A percentile compares a stretch with the other conserved stretches of the same genome.
Evolutionary conservation across 2,888 invertebrate species (phyloP).

Genomic region (Orgyia antiqua): DNA sequence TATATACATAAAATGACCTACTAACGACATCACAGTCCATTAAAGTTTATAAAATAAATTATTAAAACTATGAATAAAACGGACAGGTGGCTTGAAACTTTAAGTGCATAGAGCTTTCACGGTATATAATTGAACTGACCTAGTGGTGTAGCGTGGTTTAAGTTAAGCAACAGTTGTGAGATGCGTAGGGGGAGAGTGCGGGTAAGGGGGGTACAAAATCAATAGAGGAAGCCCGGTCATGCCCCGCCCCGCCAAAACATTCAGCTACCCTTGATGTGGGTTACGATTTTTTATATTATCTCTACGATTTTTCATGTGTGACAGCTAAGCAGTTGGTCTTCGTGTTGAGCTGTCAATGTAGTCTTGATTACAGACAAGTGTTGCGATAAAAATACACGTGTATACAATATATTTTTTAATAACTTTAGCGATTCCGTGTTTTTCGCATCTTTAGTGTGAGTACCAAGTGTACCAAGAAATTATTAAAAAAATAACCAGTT

Average conservation of each 20-base stretch:
- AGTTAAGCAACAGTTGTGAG: conserved; percentile 72
- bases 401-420: background rate
- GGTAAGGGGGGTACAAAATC: conserved; percentile 54
- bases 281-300: conserved; percentile 43
- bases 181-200: conserved; percentile 50
- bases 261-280: conserved; percentile 43
- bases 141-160: conserved; percentile 29
- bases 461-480: too few species aligned
- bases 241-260: conserved; percentile 48
- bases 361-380: background rate
- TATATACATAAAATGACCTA: too few species aligned
- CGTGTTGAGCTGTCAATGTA: background rate
- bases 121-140: conserved; percentile 20
- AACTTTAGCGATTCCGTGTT: too few species aligned
- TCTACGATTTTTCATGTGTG: conserved; percentile 32
- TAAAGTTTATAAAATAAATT: too few species aligned
- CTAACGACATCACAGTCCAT: too few species aligned
- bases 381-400: background rate
- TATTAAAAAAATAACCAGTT: too few species aligned
- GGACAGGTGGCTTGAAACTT: background rate
- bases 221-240: conserved; percentile 54
- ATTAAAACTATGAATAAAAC: background rate
- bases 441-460: too few species aligned
- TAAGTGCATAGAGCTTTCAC: background rate
- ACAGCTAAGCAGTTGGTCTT: conserved; percentile 1